phyloP scores from a whole-genome alignment of 2,888 invertebrate genomes.

The Itoplectis maculator region DNA sequence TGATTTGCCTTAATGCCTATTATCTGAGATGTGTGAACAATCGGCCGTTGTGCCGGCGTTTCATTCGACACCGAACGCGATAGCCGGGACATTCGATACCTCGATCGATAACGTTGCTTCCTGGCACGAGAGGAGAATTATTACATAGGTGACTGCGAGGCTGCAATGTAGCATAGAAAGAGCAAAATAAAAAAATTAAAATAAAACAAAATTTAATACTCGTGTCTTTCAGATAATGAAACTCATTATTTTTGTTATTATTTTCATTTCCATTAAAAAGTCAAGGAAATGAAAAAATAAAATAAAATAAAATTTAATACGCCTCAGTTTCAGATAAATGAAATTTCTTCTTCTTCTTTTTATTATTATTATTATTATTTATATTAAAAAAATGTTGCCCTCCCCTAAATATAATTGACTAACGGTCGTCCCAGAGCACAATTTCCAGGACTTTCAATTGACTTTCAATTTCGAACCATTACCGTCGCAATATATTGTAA shows the following conservation, averaged over 20 bases:
- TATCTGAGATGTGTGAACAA: conserved; percentile 15
- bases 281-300: no score
- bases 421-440: neutral
- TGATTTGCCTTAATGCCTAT: conserved; percentile 26
- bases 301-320: no score
- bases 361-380: no score
- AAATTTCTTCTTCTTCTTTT: no score
- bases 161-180: no score
- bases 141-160: neutral
- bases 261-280: no score
- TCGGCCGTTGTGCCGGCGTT: conserved; percentile 35
- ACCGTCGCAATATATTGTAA: conserved; percentile 8
- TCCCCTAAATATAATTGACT: conserved; percentile 1
- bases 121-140: neutral
- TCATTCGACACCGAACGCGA: conserved; percentile 36
- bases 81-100: conserved; percentile 48
- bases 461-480: conserved; percentile 59
- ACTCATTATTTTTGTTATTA: no score
- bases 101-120: conserved; percentile 30
- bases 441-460: conserved; percentile 54
- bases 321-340: no score
- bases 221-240: no score
- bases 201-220: no score
- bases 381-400: no score
- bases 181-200: no score